Evolutionary conservation across 2,113 vertebrate genomes (phyloP).

Genomic region (Coturnix japonica): DNA sequence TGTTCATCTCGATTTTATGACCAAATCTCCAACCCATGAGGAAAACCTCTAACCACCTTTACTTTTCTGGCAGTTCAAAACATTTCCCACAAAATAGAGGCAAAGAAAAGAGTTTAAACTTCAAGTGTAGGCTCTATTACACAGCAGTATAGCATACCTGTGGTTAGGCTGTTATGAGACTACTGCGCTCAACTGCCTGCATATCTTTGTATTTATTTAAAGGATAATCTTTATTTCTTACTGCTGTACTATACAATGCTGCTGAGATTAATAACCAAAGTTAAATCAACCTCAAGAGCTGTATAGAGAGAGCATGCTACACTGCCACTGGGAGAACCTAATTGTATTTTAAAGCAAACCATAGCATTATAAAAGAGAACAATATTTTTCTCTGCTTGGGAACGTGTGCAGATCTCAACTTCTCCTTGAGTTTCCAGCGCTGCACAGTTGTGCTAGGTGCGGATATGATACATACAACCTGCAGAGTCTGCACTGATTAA

Average conservation of each 20-base stretch:
- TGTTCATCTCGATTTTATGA: neutral
- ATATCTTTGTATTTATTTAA: constrained; percentile 50
- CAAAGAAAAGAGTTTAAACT: constrained; percentile 5
- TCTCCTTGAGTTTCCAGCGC: neutral
- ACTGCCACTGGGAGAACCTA: neutral
- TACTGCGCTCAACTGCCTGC: neutral
- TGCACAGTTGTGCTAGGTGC: neutral
- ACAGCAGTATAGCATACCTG: neutral
- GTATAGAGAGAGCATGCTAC: neutral
- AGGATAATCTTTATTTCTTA: constrained; percentile 41
- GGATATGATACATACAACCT: neutral
- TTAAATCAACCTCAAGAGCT: constrained; percentile 30
- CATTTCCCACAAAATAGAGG: neutral
- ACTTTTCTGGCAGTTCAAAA: neutral
- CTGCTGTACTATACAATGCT: neutral
- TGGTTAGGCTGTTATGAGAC: neutral
- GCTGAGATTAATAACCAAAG: constrained; percentile 29
- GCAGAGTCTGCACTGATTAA: neutral
- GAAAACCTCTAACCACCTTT: neutral
- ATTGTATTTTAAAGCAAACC: constrained; percentile 37
- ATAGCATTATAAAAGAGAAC: neutral
- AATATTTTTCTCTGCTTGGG: neutral
- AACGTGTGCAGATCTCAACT: neutral
- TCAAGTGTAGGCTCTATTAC: neutral
- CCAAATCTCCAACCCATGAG: neutral